A percentile compares a stretch with the other conserved stretches of the same genome.
Evolutionary conservation across 1,140 invertebrate genomes (phyloP).

Genomic region (Caerostris extrusa): DNA sequence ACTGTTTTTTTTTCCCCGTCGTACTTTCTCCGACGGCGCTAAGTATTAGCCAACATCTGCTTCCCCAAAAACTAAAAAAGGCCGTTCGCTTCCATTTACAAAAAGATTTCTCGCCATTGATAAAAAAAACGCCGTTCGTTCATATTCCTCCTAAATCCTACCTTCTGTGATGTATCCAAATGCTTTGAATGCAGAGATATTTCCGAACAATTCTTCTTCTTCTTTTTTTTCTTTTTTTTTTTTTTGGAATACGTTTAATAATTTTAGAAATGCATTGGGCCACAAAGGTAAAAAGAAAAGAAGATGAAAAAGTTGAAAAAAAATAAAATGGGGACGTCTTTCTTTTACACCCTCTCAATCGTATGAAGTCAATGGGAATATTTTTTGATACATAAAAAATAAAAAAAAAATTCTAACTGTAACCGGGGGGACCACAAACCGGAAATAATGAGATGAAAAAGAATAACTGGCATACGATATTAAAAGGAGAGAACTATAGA

Average conservation of each 20-base stretch:
- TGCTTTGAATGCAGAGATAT: conserved; percentile 28
- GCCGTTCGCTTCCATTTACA: conserved; percentile 27
- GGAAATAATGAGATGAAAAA: conserved; percentile 60
- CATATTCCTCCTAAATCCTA: conserved; percentile 26
- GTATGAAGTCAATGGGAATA: conserved; percentile 28
- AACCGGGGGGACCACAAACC: conserved; percentile 30
- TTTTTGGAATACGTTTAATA: conserved; percentile 46
- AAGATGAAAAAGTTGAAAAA: no score
- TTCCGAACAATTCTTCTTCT: not conserved
- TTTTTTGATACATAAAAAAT: not conserved
- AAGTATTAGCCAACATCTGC: conserved; percentile 26
- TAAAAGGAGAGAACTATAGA: conserved; percentile 49
- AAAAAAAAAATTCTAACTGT: not conserved
- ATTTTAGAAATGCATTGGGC: not conserved
- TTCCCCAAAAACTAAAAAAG: not conserved
- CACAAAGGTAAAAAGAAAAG: conserved; percentile 13
- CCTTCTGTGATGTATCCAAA: conserved; percentile 38
- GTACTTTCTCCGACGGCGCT: not conserved
- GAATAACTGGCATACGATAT: conserved; percentile 50
- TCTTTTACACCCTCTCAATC: conserved; percentile 20
- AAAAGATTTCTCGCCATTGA: conserved; percentile 36
- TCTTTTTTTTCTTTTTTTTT: not conserved
- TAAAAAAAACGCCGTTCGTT: not conserved
- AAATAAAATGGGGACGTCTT: not conserved
- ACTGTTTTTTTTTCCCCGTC: no score